Evolutionary conservation across 1,140 invertebrate genomes (phyloP).

Genomic region (Stratiolaelaps scimitus): DNA sequence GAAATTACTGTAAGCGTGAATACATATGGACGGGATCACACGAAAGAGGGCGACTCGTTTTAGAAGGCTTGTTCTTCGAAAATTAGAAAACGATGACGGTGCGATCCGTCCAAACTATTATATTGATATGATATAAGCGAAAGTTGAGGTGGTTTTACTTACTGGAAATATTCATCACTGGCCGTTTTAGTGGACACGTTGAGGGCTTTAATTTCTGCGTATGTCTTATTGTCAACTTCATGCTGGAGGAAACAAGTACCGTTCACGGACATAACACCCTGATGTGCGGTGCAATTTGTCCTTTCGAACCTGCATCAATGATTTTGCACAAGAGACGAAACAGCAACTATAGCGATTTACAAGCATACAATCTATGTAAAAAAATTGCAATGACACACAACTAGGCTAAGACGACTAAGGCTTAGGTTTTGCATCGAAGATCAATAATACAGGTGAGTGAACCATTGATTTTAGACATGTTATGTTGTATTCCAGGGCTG

Average conservation of each 20-base stretch:
- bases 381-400: too few species aligned
- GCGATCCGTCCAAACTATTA: too few species aligned
- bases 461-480: too few species aligned
- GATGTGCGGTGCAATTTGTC: slow-evolving; percentile 40
- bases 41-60: too few species aligned
- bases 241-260: slow-evolving; percentile 40
- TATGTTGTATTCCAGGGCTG: too few species aligned
- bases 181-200: slow-evolving; percentile 41
- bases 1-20: slow-evolving; percentile 38
- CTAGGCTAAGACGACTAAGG: too few species aligned
- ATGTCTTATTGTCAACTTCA: slow-evolving; percentile 46
- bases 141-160: slow-evolving; percentile 32
- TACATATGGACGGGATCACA: slow-evolving; percentile 13
- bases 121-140: neutral
- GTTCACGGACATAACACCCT: slow-evolving; percentile 39
- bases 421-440: too few species aligned
- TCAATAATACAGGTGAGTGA: too few species aligned
- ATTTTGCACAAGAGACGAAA: too few species aligned
- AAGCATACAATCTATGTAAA: too few species aligned
- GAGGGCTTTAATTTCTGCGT: slow-evolving; percentile 42
- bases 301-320: slow-evolving; percentile 38
- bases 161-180: slow-evolving; percentile 38
- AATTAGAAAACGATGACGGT: neutral
- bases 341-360: too few species aligned
- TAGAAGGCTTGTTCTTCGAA: too few species aligned